A percentile compares a stretch with the other conserved stretches of the same genome.
These are phyloP conservation scores for Rhodinocichla rosea DNA, from an alignment of 2,113 vertebrate species.

Conservation along the genomic window DNA sequence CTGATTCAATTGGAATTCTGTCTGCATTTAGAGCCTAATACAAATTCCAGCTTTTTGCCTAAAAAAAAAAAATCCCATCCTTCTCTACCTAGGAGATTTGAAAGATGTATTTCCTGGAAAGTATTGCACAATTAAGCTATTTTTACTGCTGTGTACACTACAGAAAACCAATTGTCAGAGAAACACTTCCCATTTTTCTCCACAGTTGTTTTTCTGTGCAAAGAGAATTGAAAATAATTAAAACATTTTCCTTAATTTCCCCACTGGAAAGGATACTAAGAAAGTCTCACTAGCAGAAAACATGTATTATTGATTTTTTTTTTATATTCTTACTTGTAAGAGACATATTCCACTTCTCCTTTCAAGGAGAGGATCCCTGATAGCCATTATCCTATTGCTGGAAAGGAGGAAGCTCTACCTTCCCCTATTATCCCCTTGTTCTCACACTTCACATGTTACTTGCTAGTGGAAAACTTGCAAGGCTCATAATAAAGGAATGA, in stretches of 20 bases:
- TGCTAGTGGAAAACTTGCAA: not conserved
- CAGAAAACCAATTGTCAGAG: not conserved
- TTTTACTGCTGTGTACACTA: not conserved
- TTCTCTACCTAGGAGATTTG: not conserved
- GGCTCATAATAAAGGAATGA: not conserved
- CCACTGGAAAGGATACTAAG: not conserved
- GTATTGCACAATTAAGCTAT: not conserved
- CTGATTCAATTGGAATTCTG: not conserved
- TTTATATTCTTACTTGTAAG: not conserved
- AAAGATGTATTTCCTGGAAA: not conserved
- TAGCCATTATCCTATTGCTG: not conserved
- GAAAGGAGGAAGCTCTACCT: not conserved
- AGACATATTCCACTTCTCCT: not conserved
- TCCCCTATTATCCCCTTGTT: not conserved
- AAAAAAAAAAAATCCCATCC: not conserved
- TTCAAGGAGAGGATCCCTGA: not conserved
- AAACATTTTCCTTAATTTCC: not conserved
- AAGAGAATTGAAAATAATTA: not conserved
- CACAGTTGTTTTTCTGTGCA: not conserved
- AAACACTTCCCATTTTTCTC: not conserved
- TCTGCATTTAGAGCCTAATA: not conserved
- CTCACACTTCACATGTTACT: not conserved
- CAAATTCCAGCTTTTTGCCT: not conserved
- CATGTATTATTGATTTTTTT: not conserved
- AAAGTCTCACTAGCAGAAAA: not conserved